Evolutionary conservation across 2,113 vertebrate species (phyloP), one percentile per base, ranked within the genome.

Genomic region (Brachyhypopomus gauderio): DNA sequence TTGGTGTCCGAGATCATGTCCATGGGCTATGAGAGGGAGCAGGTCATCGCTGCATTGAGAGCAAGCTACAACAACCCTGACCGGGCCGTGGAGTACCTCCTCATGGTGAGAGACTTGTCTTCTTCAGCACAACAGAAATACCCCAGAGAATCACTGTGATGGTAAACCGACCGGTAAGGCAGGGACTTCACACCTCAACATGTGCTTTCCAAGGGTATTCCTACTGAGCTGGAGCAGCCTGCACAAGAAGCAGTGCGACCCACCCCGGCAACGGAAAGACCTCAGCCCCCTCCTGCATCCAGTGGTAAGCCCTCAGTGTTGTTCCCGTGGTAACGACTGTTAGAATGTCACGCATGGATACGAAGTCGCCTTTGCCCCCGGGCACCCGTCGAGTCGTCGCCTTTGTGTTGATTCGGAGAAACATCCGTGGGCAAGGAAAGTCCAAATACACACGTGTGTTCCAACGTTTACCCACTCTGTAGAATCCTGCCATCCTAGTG

Each of bases 41-140:
- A 90, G 77, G 93, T 94, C 4, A 86, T 94, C 0, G 84, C 91
- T 5, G 93, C 93, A 0, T 89, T 94, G 56, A 81, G 90, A 84
- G 93, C 93, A 63, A 94, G 93, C 74, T 94, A 85, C 86, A 94
- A 94, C 87, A 94, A 94, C 85, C 93, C 93, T 0, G 93, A 94
- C 89, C 86, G 93, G 73, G 93, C 93, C 0, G 93, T 94, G 70
- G 93, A 94, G 80, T 94, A 94, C 81, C 87, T 94, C 1, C 92
- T 94, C 27, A 94, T 89, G 88, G 93, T 94, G 80, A 92, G 88
- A 74, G n/a, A 34, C 9, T 27, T 59, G 0, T 72, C 20, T 23
- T 16, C 1, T 66, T 5, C 20, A 30, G 16, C 38, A 64, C 20
- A 45, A 23, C 5, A 4, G 19, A 60, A n/a, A 8, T 2, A 19